phyloP scores from a whole-genome alignment of 2,888 invertebrate species.

The Drosophila lacicola region DNA sequence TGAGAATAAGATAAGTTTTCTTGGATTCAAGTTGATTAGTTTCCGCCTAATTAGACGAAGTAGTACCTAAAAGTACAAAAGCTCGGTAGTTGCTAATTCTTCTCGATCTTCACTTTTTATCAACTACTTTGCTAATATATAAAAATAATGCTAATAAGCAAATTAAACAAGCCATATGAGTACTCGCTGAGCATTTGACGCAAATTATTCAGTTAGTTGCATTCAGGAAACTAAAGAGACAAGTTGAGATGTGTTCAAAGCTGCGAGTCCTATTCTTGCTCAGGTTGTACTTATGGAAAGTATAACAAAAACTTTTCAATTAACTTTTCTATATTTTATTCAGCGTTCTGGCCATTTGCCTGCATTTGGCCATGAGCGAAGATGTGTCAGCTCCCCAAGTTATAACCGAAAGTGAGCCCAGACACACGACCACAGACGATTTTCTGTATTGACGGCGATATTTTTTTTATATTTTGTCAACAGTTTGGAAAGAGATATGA shows the following conservation, averaged over 20 bases:
- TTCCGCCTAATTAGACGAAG: no score
- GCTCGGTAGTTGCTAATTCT: no score
- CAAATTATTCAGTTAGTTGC: constrained; percentile 8
- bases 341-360: constrained; percentile 23
- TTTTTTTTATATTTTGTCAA: neutral
- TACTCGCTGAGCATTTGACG: neutral
- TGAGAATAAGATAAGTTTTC: no score
- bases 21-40: no score
- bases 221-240: neutral
- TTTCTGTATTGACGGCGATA: neutral
- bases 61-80: no score
- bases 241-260: constrained; percentile 23
- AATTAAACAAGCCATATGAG: neutral
- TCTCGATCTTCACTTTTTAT: neutral
- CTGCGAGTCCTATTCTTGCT: constrained; percentile 17
- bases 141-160: constrained; percentile 1
- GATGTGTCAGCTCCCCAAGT: constrained; percentile 26
- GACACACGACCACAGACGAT: constrained; percentile 22
- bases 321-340: neutral
- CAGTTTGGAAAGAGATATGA: neutral
- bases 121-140: neutral
- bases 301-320: neutral
- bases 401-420: constrained; percentile 38
- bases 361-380: constrained; percentile 16
- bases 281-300: neutral